These are phyloP conservation scores for Sturmia bella DNA, from an alignment of 2,888 invertebrate species.

Conservation along the genomic window DNA sequence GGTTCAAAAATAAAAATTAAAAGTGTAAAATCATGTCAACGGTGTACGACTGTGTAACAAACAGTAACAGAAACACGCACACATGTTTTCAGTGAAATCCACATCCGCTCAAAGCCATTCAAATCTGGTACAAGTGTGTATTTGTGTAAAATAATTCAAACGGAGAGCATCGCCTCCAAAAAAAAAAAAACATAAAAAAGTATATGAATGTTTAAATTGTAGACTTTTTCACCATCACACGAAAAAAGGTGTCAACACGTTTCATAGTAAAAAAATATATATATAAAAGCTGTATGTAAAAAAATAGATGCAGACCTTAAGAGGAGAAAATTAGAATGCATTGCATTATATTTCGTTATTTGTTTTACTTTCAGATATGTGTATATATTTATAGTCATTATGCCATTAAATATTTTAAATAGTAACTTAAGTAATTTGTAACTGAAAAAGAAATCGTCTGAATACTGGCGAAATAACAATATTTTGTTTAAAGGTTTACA, in stretches of 20 bases:
- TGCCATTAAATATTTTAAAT: constrained; percentile 4
- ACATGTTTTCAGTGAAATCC: not conserved
- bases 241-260: constrained; percentile 59
- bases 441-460: not conserved
- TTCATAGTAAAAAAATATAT: constrained; percentile 18
- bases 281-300: not conserved
- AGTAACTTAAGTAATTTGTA: constrained; percentile 14
- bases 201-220: constrained; percentile 38
- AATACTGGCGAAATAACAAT: not conserved
- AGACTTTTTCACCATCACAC: constrained; percentile 37
- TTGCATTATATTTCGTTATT: too few relatives aligned
- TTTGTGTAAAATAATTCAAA: constrained; percentile 30
- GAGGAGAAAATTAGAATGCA: not conserved
- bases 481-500: not conserved
- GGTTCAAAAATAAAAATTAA: constrained; percentile 9
- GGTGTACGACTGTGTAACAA: constrained; percentile 24
- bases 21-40: constrained; percentile 64
- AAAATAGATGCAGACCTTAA: not conserved
- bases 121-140: constrained; percentile 1
- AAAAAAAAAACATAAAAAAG: not conserved
- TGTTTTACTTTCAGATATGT: too few relatives aligned
- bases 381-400: too few relatives aligned
- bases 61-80: not conserved
- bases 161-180: not conserved
- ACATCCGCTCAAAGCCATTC: constrained; percentile 21